Base-by-base conservation (phyloP, 2,113 vertebrate species). In the Oryzias celebensis region DNA sequence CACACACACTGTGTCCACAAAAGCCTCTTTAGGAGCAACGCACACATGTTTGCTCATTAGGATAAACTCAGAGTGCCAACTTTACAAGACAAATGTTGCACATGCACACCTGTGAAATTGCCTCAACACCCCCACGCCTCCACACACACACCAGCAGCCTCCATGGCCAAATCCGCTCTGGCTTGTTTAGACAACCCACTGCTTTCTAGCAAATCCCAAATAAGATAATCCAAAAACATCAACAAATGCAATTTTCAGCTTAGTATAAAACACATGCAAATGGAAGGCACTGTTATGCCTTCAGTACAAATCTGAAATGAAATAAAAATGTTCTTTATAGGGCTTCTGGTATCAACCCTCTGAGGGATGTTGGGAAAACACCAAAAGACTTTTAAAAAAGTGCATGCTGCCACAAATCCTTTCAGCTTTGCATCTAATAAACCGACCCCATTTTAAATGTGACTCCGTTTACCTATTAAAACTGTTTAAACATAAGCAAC, bases 241-340 rank as follows among this genome's bases (percentile, higher is more conserved):
- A 82, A 83, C 85, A 88, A 88, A 88, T 86, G 78, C 80, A 86
- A 85, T 87, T 86, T 88, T 86, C 80, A 75, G 74, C 71, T 89
- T 87, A 86, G 80, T 59, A 78, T 69, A 64, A 78, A 66, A 83
- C 68, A 77, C 62, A 81, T 69, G 62, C 58, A 87, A 84, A 88
- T 71, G 71, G 49, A 68, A 68, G 72, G 45, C 55, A 63, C 63
- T 61, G 53, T 57, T 41, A 52, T 15, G 10, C 31, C 77, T 52
- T 74, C 50, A 42, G 7, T 62, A 28, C 54, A 51, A 66, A 53
- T 47, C 42, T 50, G 51, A 55, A 62, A 66, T 63, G 5, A 13
- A 46, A 46, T 54, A 48, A 28, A 47, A 65, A 60, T 74, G 48
- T 31, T 48, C 65, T 71, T 72, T 36, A 36, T 16, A 55, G 45